Base-by-base conservation (phyloP, 2,888 invertebrate genomes). In the Dorcus parallelipipedus region DNA sequence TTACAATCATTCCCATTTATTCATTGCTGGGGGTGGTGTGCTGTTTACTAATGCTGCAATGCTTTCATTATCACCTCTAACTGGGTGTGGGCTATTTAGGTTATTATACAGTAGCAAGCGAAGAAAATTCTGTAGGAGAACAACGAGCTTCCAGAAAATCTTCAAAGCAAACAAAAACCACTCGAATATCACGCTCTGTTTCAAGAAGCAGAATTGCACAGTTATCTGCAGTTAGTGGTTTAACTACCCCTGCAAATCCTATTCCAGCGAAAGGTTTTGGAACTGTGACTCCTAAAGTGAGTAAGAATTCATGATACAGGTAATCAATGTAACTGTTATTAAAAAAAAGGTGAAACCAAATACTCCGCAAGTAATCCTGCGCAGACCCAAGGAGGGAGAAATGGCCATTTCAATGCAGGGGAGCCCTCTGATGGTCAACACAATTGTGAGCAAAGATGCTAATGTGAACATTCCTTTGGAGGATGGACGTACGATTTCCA, bases 351-450 rank as follows among this genome's bases (percentile, higher is more conserved):
- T 86, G 63, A 80, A 82, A 20, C 85, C 86, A 0, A 82, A 86
- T 56, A 83, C 84, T 0, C 83, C 87, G 0, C 75, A 87, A 69
- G 82, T 86, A 23, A 75, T 87, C 42, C 74, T 88, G 17, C 79
- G 88, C 26, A 79, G 83, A 64, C 86, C 86, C 38, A 80, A 83
- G 2, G 80, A 81, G 62, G 86, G 86, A 0, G 88, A 88, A 78
- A 83, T 86, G 80, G 87, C 85, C 7, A 78, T 88, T 2, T 87
- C 87, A 57, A 82, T 87, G 81, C 82, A 84, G 4, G 88, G 88
- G 6, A 88, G 87, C 54, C 88, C 88, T 0, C 77, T 88, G 45
- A 77, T 87, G 74, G 84, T 85, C 47, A 82, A 84, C 0, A 73
- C 74, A 2, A 68, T 77, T 9, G 64, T 76, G 1, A 74, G 78